A percentile compares a stretch with the other conserved stretches of the same genome.
phyloP scores from a whole-genome alignment of 2,797 vertebrate species.

The Oreortyx pictus region DNA sequence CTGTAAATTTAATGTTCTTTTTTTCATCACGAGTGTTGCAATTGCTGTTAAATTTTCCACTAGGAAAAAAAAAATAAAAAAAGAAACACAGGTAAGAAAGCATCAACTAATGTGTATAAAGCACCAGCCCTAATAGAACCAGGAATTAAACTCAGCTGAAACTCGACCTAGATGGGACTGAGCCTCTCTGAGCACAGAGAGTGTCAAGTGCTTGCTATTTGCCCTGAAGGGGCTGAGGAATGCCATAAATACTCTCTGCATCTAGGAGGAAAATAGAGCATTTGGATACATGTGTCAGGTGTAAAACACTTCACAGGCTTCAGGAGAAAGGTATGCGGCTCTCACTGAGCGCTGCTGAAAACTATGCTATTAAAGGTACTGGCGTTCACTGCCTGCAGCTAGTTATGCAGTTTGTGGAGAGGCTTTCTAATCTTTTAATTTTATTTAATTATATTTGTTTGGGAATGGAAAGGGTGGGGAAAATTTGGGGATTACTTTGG shows the following conservation, averaged over 20 bases:
- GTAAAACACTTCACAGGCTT: slow-evolving; percentile 62
- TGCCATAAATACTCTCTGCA: slow-evolving; percentile 67
- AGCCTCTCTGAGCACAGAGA: background rate
- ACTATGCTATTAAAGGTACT: slow-evolving; percentile 48
- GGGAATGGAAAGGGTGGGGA: slow-evolving; percentile 52
- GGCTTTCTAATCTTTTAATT: slow-evolving; percentile 78
- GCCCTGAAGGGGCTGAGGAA: slow-evolving; percentile 56
- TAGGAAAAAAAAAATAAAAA: background rate
- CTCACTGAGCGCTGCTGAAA: background rate
- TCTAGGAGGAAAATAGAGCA: slow-evolving; percentile 52
- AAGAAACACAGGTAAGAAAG: background rate
- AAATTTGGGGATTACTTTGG: slow-evolving; percentile 49
- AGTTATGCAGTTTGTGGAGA: slow-evolving; percentile 70
- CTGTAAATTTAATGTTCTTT: background rate
- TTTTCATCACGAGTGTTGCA: rapidly evolving
- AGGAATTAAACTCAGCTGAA: slow-evolving; percentile 19
- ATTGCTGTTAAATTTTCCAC: background rate
- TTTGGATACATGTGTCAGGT: slow-evolving; percentile 39
- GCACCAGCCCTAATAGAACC: rapidly evolving
- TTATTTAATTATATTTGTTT: slow-evolving; percentile 74
- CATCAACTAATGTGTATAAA: background rate
- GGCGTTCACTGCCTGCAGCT: slow-evolving; percentile 73
- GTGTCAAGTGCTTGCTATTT: slow-evolving; percentile 48
- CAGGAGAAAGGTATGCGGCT: slow-evolving; percentile 62
- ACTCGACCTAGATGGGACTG: background rate